phyloP scores from a whole-genome alignment of 1,140 invertebrate genomes.

The Hyles euphorbiae region DNA sequence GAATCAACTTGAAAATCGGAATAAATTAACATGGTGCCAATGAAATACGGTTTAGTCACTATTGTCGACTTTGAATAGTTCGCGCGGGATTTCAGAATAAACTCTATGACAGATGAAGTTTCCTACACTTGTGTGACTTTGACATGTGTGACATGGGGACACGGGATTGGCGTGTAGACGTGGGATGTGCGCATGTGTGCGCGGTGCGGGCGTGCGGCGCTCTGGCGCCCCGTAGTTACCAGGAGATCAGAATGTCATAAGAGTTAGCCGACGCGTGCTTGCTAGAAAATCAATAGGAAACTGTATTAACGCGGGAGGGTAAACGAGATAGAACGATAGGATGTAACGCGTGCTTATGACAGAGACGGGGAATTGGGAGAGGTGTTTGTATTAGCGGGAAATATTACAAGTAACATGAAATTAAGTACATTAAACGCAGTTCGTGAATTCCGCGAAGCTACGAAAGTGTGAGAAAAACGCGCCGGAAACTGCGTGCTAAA shows the following conservation, averaged over 20 bases:
- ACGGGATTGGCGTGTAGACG: slow-evolving; percentile 34
- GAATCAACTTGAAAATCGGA: too few species aligned
- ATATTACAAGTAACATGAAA: too few species aligned
- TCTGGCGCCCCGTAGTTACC: slow-evolving; percentile 57
- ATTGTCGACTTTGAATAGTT: too few species aligned
- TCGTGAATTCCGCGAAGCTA: too few species aligned
- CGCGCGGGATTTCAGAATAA: too few species aligned
- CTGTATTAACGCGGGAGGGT: slow-evolving; percentile 7
- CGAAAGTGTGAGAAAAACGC: too few species aligned
- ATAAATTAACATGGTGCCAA: too few species aligned
- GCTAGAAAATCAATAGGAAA: slow-evolving; percentile 25
- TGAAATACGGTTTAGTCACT: too few species aligned
- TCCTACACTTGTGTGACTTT: background rate
- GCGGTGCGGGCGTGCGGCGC: slow-evolving; percentile 65
- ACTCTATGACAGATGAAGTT: too few species aligned
- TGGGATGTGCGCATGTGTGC: slow-evolving; percentile 58
- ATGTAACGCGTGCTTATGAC: background rate
- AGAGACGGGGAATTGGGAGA: background rate
- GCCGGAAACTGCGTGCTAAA: too few species aligned
- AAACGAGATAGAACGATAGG: background rate
- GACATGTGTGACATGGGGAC: slow-evolving; percentile 13
- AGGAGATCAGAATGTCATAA: slow-evolving; percentile 41
- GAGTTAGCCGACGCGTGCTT: slow-evolving; percentile 15
- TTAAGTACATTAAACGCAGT: too few species aligned
- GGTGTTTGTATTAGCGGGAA: background rate